Percentiles rank a stretch among this genome's conserved stretches.
These are phyloP conservation scores for Monomorium pharaonis DNA, from an alignment of 1,140 invertebrate genomes.

Conservation along the genomic window DNA sequence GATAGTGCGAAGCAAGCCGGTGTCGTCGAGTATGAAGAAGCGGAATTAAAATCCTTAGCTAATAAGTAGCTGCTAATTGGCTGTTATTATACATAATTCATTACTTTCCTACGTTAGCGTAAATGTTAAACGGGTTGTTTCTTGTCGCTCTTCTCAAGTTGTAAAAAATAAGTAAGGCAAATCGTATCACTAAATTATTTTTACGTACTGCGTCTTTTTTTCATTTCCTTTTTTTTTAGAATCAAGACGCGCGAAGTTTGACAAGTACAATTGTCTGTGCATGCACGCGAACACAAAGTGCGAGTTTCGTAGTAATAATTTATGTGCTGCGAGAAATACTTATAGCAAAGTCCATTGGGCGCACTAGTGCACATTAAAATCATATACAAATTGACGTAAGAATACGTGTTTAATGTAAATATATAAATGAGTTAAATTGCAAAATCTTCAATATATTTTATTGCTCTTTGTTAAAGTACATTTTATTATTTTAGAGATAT, in stretches of 20 bases:
- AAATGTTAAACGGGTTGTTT: constrained; percentile 30
- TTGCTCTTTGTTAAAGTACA: too few species aligned
- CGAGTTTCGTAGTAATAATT: constrained; percentile 23
- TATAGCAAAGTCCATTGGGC: too few species aligned
- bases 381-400: too few species aligned
- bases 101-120: constrained; percentile 40
- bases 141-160: constrained; percentile 1
- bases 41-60: constrained; percentile 37
- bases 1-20: constrained; percentile 71
- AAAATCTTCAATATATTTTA: too few species aligned
- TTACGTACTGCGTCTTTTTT: background rate
- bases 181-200: constrained; percentile 2
- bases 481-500: too few species aligned
- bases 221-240: background rate
- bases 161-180: background rate
- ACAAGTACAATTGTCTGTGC: constrained; percentile 25
- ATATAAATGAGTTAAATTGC: too few species aligned
- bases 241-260: background rate
- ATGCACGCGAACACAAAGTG: background rate
- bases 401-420: too few species aligned
- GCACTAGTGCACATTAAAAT: too few species aligned
- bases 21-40: constrained; percentile 68
- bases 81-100: constrained; percentile 39
- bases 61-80: constrained; percentile 22
- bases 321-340: background rate